Percentiles rank a stretch among this genome's conserved stretches.
phyloP scores from a whole-genome alignment of 2,797 vertebrate genomes.

The Clamator glandarius region DNA sequence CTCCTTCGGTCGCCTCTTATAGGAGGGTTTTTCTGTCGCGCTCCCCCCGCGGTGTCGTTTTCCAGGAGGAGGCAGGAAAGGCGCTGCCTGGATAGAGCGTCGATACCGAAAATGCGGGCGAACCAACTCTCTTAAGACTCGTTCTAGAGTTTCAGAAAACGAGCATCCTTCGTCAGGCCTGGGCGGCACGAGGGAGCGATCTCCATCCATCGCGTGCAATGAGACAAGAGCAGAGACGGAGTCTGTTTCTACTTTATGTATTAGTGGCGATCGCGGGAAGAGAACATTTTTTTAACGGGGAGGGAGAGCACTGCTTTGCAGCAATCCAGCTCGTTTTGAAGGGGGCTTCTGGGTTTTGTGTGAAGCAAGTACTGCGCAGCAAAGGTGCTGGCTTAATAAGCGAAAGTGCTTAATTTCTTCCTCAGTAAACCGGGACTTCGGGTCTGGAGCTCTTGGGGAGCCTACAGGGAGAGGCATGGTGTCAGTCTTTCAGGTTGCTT shows the following conservation, averaged over 20 bases:
- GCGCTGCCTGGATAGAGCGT: not conserved
- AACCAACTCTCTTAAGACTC: no score
- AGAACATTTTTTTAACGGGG: no score
- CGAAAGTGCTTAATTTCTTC: not conserved
- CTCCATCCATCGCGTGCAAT: no score
- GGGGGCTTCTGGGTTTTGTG: not conserved
- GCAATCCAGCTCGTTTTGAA: not conserved
- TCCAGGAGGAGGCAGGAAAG: slow-evolving; percentile 16
- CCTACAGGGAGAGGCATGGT: fast-evolving
- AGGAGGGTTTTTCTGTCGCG: not conserved
- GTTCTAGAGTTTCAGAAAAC: no score
- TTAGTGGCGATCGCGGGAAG: no score
- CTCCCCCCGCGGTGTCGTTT: not conserved
- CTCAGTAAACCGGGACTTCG: not conserved
- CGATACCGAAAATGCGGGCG: no score
- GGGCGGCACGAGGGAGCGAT: no score
- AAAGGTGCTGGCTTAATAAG: not conserved
- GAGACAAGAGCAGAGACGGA: no score
- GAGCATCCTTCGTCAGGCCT: no score
- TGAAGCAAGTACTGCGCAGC: no score
- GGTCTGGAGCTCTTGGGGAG: not conserved
- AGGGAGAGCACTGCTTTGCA: not conserved
- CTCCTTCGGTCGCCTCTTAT: not conserved
- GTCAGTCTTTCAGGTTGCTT: not conserved
- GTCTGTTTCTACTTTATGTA: no score